These are phyloP conservation scores for Ploceus nigricollis DNA, from an alignment of 2,113 vertebrate genomes.

Conservation along the genomic window DNA sequence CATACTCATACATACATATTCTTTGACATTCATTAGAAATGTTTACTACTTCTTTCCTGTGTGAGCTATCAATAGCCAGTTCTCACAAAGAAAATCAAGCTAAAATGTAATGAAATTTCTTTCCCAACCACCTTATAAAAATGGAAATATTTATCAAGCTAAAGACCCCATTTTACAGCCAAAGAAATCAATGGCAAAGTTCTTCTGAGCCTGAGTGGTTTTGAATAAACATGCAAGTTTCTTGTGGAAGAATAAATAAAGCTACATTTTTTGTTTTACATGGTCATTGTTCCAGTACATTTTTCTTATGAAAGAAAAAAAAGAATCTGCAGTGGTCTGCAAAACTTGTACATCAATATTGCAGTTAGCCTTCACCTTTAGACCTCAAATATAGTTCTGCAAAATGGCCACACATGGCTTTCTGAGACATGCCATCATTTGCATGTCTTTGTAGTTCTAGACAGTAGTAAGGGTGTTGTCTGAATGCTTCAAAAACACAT, in stretches of 20 bases:
- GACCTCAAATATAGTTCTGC: background rate
- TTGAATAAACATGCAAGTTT: background rate
- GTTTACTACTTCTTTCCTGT: background rate
- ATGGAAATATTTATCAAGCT: background rate
- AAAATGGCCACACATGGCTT: background rate
- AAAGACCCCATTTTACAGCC: background rate
- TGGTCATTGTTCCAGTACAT: background rate
- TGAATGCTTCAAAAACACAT: background rate
- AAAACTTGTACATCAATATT: conserved; percentile 17
- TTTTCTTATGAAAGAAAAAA: conserved; percentile 22
- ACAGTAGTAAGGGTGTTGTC: background rate
- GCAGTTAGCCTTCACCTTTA: conserved; percentile 14
- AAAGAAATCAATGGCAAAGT: background rate
- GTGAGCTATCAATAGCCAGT: background rate
- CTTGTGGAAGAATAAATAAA: conserved; percentile 10
- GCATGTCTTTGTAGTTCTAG: background rate
- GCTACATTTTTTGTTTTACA: background rate
- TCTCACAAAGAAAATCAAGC: background rate
- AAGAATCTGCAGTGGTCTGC: background rate
- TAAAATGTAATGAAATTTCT: background rate
- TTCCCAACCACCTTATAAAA: background rate
- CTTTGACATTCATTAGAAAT: background rate
- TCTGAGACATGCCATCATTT: background rate
- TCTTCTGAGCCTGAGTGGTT: background rate
- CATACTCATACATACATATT: background rate